Evolutionary conservation across 2,113 vertebrate species (phyloP), one percentile per base, ranked within the genome.

Genomic region (Dasyornis broadbenti): DNA sequence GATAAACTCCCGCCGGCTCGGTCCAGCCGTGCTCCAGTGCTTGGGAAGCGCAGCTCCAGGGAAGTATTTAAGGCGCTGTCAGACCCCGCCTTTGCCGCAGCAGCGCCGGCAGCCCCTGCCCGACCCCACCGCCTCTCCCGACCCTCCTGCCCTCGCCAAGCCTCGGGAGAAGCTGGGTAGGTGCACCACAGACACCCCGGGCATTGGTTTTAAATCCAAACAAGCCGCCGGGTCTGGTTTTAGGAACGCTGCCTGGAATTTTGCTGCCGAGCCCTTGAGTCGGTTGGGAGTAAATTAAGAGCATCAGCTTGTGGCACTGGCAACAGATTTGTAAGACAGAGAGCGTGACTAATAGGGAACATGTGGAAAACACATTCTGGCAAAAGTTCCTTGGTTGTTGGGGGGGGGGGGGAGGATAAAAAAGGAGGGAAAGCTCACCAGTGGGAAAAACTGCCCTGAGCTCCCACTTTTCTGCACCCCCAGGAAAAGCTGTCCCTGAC

Each of bases 311-410:
- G 88, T 83, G 94, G 96, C 77, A 10, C 86, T 89, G 77, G 53
- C 15, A 76, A 59, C 7, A 16, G 91, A 71, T 63, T 37, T 30
- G 83, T 22, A 5, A 68, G 91, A 20, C 40, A 50, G 89, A 64
- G 95, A 94, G 96, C 86, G 4, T 91, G 95, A 91, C 96, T 97
- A 96, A 97, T 24, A 52, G 75, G 83, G 87, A 96, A 94, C 95
- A 97, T 97, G 86, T 96, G 96, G 95, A 63, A 91, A 95, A 86
- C 65, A 47, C 44, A 70, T 88, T 86, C 65, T 80, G 90, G 86
- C 42, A 28, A 47, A 54, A 27, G 69, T 10, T 52, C 21, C 52
- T 47, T 15, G 49, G 86, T 54, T 49, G 68, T 39, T 70, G 59
- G 16, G 66, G 57, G 50, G 12, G 12, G 8, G 12, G 30, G 40